Conservation (phyloP, 1,140 invertebrate species). For the Tetramorium alpestre region DNA sequence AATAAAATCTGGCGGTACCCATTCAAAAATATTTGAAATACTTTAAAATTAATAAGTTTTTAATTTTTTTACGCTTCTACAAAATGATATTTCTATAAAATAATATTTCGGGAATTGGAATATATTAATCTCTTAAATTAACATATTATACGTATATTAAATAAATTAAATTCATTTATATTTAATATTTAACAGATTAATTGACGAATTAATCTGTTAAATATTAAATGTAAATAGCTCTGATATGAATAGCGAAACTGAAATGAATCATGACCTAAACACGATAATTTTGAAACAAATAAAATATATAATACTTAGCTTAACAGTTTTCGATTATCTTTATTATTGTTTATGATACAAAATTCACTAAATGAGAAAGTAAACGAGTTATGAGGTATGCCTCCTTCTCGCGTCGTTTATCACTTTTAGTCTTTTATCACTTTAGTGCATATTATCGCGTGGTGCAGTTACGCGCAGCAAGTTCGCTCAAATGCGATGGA, state of each 20-base stretch:
- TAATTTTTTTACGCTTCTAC: neutral
- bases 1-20: neutral
- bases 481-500: neutral
- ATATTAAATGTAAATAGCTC: neutral
- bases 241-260: neutral
- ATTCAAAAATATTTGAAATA: neutral
- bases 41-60: neutral
- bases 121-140: neutral
- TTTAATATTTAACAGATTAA: neutral
- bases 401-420: neutral
- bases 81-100: neutral
- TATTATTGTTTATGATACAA: neutral
- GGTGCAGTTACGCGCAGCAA: neutral
- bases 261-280: neutral
- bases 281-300: neutral
- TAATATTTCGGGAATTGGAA: neutral
- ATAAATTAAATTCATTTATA: neutral
- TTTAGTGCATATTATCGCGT: constrained; percentile 11
- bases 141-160: neutral
- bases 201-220: neutral
- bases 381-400: neutral
- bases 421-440: constrained; percentile 22
- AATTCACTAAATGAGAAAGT: neutral
- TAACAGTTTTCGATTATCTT: neutral
- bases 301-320: neutral